Conservation (phyloP, 2,113 vertebrate species). For the Cisticola juncidis region DNA sequence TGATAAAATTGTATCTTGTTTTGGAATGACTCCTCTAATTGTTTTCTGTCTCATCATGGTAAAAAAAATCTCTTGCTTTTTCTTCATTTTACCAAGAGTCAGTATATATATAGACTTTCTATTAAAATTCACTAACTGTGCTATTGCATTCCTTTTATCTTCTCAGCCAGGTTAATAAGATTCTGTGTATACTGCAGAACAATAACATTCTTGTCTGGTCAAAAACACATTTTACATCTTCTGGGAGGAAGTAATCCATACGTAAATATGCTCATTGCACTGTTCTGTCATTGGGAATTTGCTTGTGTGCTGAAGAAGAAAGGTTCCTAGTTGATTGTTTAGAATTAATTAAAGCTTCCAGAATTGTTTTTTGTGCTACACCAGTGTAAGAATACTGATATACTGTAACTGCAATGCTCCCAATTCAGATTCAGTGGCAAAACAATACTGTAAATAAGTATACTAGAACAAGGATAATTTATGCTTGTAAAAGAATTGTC, state of each 20-base stretch:
- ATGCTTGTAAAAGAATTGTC: neutral
- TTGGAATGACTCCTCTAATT: neutral
- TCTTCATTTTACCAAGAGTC: neutral
- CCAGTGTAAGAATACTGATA: neutral
- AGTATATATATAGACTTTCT: neutral
- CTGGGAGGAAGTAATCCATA: neutral
- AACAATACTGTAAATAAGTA: neutral
- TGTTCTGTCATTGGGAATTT: conserved; percentile 11
- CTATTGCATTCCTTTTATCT: conserved; percentile 2
- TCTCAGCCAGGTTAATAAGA: conserved; percentile 22
- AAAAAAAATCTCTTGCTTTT: neutral
- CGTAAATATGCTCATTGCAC: neutral
- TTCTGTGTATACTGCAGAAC: conserved; percentile 2
- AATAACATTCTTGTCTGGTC: neutral
- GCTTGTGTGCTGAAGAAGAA: neutral
- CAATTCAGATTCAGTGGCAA: neutral
- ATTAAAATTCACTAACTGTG: conserved; percentile 7
- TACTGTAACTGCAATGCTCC: neutral
- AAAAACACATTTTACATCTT: conserved; percentile 14
- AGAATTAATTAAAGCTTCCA: conserved; percentile 10
- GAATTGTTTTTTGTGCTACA: neutral
- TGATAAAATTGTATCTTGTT: neutral
- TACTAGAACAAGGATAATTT: neutral
- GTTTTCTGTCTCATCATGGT: neutral
- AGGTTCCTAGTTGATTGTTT: neutral